These are phyloP conservation scores for Carassius carassius DNA, from an alignment of 2,113 vertebrate species.

Conservation along the genomic window DNA sequence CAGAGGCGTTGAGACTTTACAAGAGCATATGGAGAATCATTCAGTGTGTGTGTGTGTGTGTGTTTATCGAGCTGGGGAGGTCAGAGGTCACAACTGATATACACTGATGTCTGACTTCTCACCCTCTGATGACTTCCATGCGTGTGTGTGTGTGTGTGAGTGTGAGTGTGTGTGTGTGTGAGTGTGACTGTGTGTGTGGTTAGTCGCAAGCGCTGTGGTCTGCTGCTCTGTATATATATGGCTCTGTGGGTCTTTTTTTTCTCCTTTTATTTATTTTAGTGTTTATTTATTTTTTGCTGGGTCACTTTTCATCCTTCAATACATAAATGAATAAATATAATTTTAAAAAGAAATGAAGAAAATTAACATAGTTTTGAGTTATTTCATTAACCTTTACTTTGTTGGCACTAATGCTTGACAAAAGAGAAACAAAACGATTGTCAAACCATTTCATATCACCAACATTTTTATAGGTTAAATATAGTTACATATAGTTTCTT, in stretches of 20 bases:
- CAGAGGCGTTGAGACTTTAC: constrained; percentile 52
- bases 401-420: neutral
- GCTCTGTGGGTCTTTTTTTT: neutral
- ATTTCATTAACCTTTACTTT: neutral
- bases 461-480: neutral
- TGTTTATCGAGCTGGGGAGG: constrained; percentile 44
- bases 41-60: constrained; percentile 51
- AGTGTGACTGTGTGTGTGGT: constrained; percentile 15
- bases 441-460: neutral
- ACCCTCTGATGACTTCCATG: constrained; percentile 61
- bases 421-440: neutral
- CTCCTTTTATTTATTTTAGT: neutral
- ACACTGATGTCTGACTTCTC: constrained; percentile 52
- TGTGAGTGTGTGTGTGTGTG: constrained; percentile 21
- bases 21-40: constrained; percentile 68
- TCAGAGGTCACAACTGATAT: constrained; percentile 56
- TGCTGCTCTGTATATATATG: constrained; percentile 2
- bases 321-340: too few relatives aligned
- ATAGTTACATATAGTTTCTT: neutral
- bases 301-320: too few relatives aligned
- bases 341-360: too few relatives aligned
- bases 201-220: constrained; percentile 1
- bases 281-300: neutral
- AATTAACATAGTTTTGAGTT: neutral
- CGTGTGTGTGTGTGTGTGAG: constrained; percentile 23